These are phyloP conservation scores for Seriola aureovittata DNA, from an alignment of 2,113 vertebrate species.

Conservation along the genomic window DNA sequence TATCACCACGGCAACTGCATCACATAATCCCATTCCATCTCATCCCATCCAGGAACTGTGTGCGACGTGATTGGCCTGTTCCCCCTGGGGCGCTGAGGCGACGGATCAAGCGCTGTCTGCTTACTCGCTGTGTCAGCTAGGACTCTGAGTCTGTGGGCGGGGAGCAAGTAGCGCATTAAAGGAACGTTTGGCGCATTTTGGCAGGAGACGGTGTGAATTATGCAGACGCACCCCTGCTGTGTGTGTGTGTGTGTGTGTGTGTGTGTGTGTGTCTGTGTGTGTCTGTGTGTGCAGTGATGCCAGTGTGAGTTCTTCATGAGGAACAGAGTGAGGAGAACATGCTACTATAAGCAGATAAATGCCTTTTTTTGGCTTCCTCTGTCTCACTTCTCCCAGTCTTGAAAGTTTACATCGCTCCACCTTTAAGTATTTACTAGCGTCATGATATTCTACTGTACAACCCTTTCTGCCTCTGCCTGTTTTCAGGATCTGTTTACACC, in stretches of 20 bases:
- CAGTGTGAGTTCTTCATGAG: slow-evolving; percentile 44
- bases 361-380: neutral
- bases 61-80: slow-evolving; percentile 71
- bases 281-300: slow-evolving; percentile 42
- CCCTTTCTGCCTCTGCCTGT: neutral
- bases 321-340: slow-evolving; percentile 37
- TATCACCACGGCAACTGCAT: slow-evolving; percentile 76
- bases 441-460: neutral
- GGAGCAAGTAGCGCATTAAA: slow-evolving; percentile 72
- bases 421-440: slow-evolving; percentile 7
- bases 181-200: slow-evolving; percentile 74
- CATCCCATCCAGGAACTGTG: slow-evolving; percentile 70
- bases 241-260: slow-evolving; percentile 50
- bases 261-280: slow-evolving; percentile 53
- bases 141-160: slow-evolving; percentile 67
- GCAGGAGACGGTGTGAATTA: slow-evolving; percentile 76
- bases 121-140: slow-evolving; percentile 77
- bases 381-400: neutral
- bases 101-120: slow-evolving; percentile 69
- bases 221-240: slow-evolving; percentile 73
- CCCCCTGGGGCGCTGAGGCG: slow-evolving; percentile 68
- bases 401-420: neutral
- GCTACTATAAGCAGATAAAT: slow-evolving; percentile 38
- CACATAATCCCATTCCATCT: slow-evolving; percentile 72
- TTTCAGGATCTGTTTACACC: slow-evolving; percentile 13